Evolutionary conservation across 1,140 invertebrate species (phyloP), one percentile per base, ranked within the genome.

Genomic region (Calliphora vicina): DNA sequence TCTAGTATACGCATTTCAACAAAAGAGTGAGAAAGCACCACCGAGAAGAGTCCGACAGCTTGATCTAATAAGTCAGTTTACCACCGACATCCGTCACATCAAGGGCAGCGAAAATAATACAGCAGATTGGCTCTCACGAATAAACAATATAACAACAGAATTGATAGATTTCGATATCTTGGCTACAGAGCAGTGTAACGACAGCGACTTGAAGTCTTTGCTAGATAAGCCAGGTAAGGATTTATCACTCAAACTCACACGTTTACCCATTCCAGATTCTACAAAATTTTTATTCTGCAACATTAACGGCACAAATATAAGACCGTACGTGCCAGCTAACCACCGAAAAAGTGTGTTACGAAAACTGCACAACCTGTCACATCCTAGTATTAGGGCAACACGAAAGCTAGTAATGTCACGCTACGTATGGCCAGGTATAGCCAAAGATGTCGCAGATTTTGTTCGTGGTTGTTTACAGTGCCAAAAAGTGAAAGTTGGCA

Each of bases 81-180:
- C 25, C 57, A 81, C 45, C 35, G 27, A 81, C 26, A 81, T 81
- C 25, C 45, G 25, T 20, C 57, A 61, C 20, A 61, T 81, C 17
- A n/a, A 20, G 13, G 80, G 80, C 6, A 23, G 23, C 12, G 80
- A 87, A 6, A 91, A 92, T 76, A 80, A 86, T 1, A 85, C 88
- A 2, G 89, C 90, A 0, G 90, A 90, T 80, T 84, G 86, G 1
- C 83, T 90, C 0, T 90, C 87, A 0, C 82, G 90, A 12, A 83
- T 90, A 27, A 84, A 84, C 74, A 42, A 45, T 12, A 83, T 88
- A 43, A 82, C 84, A 13, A 84, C n/a, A 25, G 23, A 29, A 6
- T 35, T 17, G 20, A 57, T 81, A 17, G 25, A 81, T 45, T 50
- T 81, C 27, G 50, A 61, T 12, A 26, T 2, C 23, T 10, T 81